Percentiles rank a stretch among this genome's conserved stretches.
Conservation (phyloP, 2,888 invertebrate species). For the Scaptomyza polygonia region DNA sequence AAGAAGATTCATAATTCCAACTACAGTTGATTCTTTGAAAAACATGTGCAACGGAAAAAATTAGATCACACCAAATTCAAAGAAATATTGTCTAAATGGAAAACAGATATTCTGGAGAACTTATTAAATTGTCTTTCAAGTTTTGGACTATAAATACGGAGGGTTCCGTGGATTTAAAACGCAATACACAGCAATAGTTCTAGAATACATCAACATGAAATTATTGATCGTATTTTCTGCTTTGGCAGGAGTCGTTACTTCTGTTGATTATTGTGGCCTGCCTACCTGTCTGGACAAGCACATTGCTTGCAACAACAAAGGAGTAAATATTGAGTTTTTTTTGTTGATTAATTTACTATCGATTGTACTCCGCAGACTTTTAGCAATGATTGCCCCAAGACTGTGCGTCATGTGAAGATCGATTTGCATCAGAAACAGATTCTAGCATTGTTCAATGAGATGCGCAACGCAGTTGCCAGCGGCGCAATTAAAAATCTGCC, state of each 20-base stretch:
- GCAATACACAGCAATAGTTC: slow-evolving; percentile 9
- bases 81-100: background rate
- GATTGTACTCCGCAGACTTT: slow-evolving; percentile 39
- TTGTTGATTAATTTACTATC: background rate
- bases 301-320: slow-evolving; percentile 69
- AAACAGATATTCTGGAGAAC: slow-evolving; percentile 29
- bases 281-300: slow-evolving; percentile 67
- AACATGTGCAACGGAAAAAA: background rate
- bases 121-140: background rate
- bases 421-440: slow-evolving; percentile 54
- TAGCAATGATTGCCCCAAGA: slow-evolving; percentile 51
- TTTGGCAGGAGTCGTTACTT: slow-evolving; percentile 28
- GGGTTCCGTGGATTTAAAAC: background rate
- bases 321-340: slow-evolving; percentile 21
- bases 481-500: slow-evolving; percentile 48
- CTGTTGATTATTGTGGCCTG: slow-evolving; percentile 60
- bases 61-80: background rate
- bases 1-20: background rate
- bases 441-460: slow-evolving; percentile 55
- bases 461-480: slow-evolving; percentile 64
- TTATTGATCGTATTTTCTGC: slow-evolving; percentile 24
- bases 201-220: slow-evolving; percentile 27
- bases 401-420: slow-evolving; percentile 46
- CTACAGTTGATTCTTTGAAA: background rate
- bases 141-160: slow-evolving; percentile 22